Evolutionary conservation across 2,888 invertebrate genomes (phyloP), one percentile per base, ranked within the genome.

Genomic region (Brachyptera risi): DNA sequence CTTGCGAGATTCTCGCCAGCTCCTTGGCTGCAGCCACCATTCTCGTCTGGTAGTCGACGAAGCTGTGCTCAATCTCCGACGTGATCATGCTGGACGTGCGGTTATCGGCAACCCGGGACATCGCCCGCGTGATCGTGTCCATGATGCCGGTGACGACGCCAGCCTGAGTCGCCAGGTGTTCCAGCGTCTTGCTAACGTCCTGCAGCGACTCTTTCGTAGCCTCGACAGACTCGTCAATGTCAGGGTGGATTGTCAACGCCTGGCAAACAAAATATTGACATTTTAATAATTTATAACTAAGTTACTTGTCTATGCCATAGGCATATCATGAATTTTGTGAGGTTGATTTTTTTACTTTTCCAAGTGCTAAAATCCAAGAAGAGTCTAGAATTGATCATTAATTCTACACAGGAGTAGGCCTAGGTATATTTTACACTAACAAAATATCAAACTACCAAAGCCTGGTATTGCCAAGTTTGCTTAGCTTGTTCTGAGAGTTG

Each of bases 1-100:
- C 97, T 58, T 96, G 93, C 3, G 96, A 88, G 59, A 94, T 81
- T 54, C 90, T 81, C 0, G 95, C 92, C 65, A 99, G 95, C 75
- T 97, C 95, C 77, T 97, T 97, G 23, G 94, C 90, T 50, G 88
- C 85, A 66, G 88, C 89, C 24, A 98, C 95, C 96, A 99, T 98
- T 64, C 95, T 81, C 0, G 97, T 96, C 78, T 99, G 99, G 74
- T 93, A 96, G 78, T 97, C 96, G 2, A 96, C 97, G 75, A 92
- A 98, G 49, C 85, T 85, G 66, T 57, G 38, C 40, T 61, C 64
- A 23, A 80, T 83, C 68, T 83, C 85, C 0, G 85, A 81, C 1
- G 88, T 87, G 62, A 88, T 77, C 7, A 89, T 77, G 0, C 85
- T 80, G 64, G 83, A 80, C 19, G 68, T 61, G 71, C 87, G 80